These are phyloP conservation scores for Muscina levida DNA, from an alignment of 2,888 invertebrate genomes.

Conservation along the genomic window DNA sequence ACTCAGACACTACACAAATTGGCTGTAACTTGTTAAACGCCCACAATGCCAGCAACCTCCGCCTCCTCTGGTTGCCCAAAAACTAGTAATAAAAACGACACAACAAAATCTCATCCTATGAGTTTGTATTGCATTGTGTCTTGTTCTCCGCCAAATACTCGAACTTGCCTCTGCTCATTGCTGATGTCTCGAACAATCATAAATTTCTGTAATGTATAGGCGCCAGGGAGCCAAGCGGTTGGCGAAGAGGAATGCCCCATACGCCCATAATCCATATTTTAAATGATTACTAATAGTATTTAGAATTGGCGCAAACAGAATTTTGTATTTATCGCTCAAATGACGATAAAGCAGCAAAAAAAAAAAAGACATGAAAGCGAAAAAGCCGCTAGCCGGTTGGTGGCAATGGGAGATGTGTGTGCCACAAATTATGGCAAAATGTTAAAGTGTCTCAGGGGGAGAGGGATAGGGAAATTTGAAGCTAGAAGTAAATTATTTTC, in stretches of 20 bases:
- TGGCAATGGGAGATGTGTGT: too few species aligned
- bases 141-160: background rate
- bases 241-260: background rate
- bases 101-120: conserved; percentile 1
- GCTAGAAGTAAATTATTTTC: background rate
- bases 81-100: conserved; percentile 12
- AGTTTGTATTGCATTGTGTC: too few species aligned
- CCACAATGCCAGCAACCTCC: background rate
- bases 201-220: conserved; percentile 24
- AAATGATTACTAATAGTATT: conserved; percentile 29
- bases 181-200: background rate
- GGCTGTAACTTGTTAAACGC: conserved; percentile 2
- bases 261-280: conserved; percentile 30
- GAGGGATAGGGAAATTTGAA: background rate
- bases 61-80: background rate
- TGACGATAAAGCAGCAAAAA: background rate
- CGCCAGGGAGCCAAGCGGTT: background rate
- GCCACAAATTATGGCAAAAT: too few species aligned
- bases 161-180: background rate
- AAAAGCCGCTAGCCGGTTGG: background rate
- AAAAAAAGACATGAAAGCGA: background rate
- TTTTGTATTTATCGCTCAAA: conserved; percentile 8
- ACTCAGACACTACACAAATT: conserved; percentile 14
- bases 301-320: conserved; percentile 1
- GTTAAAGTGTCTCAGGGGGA: background rate